Base-by-base conservation (phyloP, 2,113 vertebrate species). In the Ivindomyrus marchei region DNA sequence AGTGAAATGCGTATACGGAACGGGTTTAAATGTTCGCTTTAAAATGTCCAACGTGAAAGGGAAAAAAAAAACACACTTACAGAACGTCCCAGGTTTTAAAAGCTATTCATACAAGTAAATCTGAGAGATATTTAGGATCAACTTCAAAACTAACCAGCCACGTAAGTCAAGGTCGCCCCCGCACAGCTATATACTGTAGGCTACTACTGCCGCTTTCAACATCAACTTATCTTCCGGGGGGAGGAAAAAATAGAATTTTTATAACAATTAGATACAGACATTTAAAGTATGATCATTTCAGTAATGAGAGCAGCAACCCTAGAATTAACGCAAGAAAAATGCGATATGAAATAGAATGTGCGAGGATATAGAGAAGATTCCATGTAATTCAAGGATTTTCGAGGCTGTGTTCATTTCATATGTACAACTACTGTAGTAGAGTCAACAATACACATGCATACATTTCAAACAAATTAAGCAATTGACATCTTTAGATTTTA, bases 41-140 rank as follows among this genome's bases (percentile, higher is more conserved):
- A 88, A 90, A 88, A 70, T 90, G 89, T 90, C 89, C 86, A 77
- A 90, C 46, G 27, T 52, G n/a, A 77, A 77, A 77, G 4, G 4
- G 8, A 21, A n/a, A 8, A 24, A 36, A 77, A 31, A 19, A 31
- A 19, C 46, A 39, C 85, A 77, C 27, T n/a, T 46, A 62, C 50
- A 27, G 21, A 77, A 56, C 3, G 17, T 53, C 8, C 19, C 19
- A 42, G 2, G 27, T 46, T n/a, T 83, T 50, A 49, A 89, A 31
- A 53, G 24, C 42, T 13, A 24, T 83, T 74, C n/a, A 89, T 46
- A 62, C 62, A 70, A 80, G 74, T 45, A 49, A 83, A 52, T 24
- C 1, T 42, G 21, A 8, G 13, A 15, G 8, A 53, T 53, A 10
- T 49, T 86, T 3, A 86, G 24, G 45, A 86, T 87, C 15, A 80